Evolutionary conservation across 2,888 invertebrate species (phyloP).

Genomic region (Sphaerophoria rueppellii): DNA sequence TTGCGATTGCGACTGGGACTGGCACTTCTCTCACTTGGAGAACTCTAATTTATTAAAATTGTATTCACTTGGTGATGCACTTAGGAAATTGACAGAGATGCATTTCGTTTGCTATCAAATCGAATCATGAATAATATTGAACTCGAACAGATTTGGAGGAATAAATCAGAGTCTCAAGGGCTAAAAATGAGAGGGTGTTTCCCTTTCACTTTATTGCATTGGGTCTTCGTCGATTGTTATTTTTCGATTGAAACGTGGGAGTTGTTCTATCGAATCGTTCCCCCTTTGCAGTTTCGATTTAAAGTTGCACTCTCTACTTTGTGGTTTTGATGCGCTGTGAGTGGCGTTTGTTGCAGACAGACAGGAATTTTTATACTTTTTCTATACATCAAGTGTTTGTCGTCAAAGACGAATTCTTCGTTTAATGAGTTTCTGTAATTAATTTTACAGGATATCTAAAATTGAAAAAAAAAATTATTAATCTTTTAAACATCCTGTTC

Average conservation of each 20-base stretch:
- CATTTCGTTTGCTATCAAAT: conserved; percentile 72
- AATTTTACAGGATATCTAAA: conserved; percentile 32
- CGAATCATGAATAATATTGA: conserved; percentile 71
- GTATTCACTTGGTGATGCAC: conserved; percentile 72
- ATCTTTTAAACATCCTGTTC: too few relatives aligned
- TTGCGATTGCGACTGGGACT: too few relatives aligned
- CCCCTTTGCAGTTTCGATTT: conserved; percentile 13
- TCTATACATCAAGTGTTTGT: conserved; percentile 25
- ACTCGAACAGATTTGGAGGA: conserved; percentile 54
- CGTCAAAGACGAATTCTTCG: conserved; percentile 3
- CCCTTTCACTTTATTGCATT: background rate
- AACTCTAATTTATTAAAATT: conserved; percentile 71
- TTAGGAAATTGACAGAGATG: conserved; percentile 72
- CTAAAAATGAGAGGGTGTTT: conserved; percentile 1
- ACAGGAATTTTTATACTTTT: too few relatives aligned
- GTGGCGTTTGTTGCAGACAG: conserved; percentile 49
- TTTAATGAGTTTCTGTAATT: conserved; percentile 42
- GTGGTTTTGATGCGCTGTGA: conserved; percentile 17
- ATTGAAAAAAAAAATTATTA: too few relatives aligned
- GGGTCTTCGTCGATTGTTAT: conserved; percentile 48
- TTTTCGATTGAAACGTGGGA: conserved; percentile 56
- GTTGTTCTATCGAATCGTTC: conserved; percentile 23
- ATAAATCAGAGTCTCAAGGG: conserved; percentile 54
- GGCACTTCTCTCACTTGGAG: conserved; percentile 16
- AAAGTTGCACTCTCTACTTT: conserved; percentile 27